phyloP scores from a whole-genome alignment of 2,797 vertebrate genomes.

The Coregonus sp. region DNA sequence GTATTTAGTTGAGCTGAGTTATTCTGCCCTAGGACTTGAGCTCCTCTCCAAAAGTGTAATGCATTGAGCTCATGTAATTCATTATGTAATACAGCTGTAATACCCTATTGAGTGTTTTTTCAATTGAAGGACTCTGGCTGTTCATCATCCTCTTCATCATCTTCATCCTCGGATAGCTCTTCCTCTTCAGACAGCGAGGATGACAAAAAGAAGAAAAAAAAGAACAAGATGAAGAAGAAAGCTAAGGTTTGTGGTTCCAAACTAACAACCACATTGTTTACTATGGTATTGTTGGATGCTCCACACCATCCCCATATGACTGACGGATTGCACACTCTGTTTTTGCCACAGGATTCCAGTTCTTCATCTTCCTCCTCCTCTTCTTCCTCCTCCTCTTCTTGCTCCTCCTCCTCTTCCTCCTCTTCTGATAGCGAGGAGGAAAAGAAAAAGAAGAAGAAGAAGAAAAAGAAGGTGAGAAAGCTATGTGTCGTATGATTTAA shows the following conservation, averaged over 20 bases:
- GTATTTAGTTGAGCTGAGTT: too few species aligned
- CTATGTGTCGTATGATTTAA: too few species aligned
- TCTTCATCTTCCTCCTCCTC: background rate
- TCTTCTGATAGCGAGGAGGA: slow-evolving; percentile 3
- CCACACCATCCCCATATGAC: background rate
- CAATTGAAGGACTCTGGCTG: background rate
- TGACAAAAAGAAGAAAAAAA: slow-evolving; percentile 11
- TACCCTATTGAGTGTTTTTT: background rate
- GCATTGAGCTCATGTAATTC: too few species aligned
- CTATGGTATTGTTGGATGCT: background rate
- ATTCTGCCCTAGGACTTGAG: too few species aligned
- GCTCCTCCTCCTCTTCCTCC: background rate
- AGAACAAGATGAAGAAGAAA: slow-evolving; percentile 1
- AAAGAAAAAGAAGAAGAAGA: slow-evolving; percentile 15
- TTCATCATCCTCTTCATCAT: slow-evolving; percentile 9
- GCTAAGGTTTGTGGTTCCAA: background rate
- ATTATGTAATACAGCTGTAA: background rate
- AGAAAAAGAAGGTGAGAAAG: slow-evolving; percentile 1
- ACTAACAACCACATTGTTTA: background rate
- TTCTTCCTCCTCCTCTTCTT: background rate
- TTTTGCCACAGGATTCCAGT: background rate
- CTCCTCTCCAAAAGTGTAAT: too few species aligned
- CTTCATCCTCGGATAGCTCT: background rate
- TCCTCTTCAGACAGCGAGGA: slow-evolving; percentile 17
- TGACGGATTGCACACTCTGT: background rate